phyloP scores from a whole-genome alignment of 2,797 vertebrate genomes.

The Glossophaga mutica region DNA sequence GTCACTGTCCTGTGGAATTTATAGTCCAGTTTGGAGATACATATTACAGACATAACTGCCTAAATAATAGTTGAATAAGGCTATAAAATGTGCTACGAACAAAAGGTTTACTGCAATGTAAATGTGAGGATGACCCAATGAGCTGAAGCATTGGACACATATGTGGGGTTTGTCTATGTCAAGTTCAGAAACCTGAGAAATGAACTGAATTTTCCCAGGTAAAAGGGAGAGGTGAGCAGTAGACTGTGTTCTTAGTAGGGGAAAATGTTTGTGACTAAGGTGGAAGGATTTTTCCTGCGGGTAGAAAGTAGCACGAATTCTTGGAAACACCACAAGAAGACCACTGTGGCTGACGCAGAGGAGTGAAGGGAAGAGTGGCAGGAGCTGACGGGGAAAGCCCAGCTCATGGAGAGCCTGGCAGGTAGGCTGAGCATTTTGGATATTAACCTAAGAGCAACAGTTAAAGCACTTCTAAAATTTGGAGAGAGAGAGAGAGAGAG shows the following conservation, averaged over 20 bases:
- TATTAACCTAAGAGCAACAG: neutral
- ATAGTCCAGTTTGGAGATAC: neutral
- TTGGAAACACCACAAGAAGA: neutral
- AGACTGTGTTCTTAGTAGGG: neutral
- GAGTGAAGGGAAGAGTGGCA: neutral
- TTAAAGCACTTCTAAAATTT: neutral
- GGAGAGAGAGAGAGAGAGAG: too few species aligned
- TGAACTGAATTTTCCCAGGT: neutral
- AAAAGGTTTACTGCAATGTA: neutral
- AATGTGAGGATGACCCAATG: neutral
- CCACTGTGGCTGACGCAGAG: too few species aligned
- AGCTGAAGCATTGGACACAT: neutral
- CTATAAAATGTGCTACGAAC: neutral
- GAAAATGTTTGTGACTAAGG: neutral
- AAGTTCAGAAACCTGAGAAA: neutral
- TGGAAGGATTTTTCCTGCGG: neutral
- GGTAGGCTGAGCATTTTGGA: neutral
- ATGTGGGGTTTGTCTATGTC: neutral
- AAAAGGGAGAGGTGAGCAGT: neutral
- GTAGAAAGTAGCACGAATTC: neutral
- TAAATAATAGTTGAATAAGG: neutral
- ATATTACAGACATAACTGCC: neutral
- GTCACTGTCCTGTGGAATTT: neutral
- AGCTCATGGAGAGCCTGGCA: neutral
- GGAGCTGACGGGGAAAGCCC: neutral